A percentile compares a stretch with the other conserved stretches of the same genome.
These are phyloP conservation scores for Philopotamus ludificatus DNA, from an alignment of 1,140 invertebrate species.

Conservation along the genomic window DNA sequence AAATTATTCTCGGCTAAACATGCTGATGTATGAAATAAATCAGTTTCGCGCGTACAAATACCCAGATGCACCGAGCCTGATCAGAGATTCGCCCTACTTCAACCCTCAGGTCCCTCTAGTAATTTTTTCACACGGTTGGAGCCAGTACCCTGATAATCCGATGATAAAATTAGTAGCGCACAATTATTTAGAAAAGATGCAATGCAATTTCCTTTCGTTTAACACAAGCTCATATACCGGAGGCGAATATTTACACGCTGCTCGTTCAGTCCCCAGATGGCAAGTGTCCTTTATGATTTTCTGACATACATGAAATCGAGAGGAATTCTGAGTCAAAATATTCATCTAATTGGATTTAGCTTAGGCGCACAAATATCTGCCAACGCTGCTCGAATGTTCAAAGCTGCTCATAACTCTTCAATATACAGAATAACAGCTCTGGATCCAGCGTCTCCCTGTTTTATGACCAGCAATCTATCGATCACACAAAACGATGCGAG, in stretches of 20 bases:
- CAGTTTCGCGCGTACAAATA: background rate
- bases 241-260: slow-evolving; percentile 5
- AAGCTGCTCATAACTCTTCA: background rate
- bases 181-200: slow-evolving; percentile 14
- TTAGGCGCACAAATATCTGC: background rate
- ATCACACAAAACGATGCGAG: background rate
- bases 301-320: background rate
- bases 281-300: background rate
- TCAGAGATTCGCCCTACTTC: too few relatives aligned
- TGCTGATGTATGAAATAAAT: too few relatives aligned
- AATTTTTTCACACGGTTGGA: slow-evolving; percentile 33
- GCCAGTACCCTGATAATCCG: slow-evolving; percentile 18
- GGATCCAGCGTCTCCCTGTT: background rate
- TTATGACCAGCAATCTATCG: background rate
- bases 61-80: too few relatives aligned
- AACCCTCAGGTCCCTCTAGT: background rate
- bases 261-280: background rate
- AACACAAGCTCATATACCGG: slow-evolving; percentile 15
- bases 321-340: background rate
- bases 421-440: background rate
- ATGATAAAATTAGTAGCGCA: slow-evolving; percentile 25
- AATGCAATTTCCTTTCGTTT: slow-evolving; percentile 28
- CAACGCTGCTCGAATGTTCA: background rate
- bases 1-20: too few relatives aligned
- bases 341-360: background rate